Base-by-base conservation (phyloP, 2,113 vertebrate genomes). In the Boulengeromyrus knoepffleri region DNA sequence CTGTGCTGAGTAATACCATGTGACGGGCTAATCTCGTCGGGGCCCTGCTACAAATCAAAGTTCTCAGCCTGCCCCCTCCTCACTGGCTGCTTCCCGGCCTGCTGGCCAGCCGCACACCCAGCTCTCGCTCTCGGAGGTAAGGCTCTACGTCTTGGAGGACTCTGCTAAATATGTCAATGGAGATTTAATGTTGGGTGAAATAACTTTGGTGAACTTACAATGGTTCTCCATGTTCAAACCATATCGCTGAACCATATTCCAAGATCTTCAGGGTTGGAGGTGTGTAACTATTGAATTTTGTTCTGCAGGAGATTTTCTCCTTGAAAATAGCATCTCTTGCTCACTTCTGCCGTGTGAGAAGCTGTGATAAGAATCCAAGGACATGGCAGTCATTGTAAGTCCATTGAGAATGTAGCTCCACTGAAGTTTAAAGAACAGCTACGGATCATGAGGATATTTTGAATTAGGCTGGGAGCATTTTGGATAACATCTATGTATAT, bases 1-100 rank as follows among this genome's bases (percentile, higher is more conserved):
- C 92, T 92, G 88, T 90, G 90, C 62, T 93, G 93, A 95, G 94
- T 96, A 95, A 95, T 96, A 96, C 95, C 95, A 95, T 96, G 95
- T 96, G 96, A 96, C 96, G 92, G 93, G 91, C 91, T 97, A 97
- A 98, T 98, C 97, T 95, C 62, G 90, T 92, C 93, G 94, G 89
- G 92, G 95, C 96, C 97, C 96, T 94, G 89, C 93, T 95, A 93
- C 93, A 94, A 93, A 94, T 90, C 94, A 94, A 94, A 95, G 36
- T 53, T 58, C 89, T 66, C 88, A 27, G n/a, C 84, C 45, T 91
- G 91, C 92, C 91, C 90, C 91, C 93, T 89, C 91, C 91, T 15
- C 88, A 85, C 88, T 88, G 92, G 90, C 89, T 88, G 88, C 92
- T 87, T 90, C 90, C 90, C 74, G 58, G 89, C 31, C 52, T 86